Evolutionary conservation across 2,888 invertebrate genomes (phyloP).

Genomic region (Drosophila siamana): DNA sequence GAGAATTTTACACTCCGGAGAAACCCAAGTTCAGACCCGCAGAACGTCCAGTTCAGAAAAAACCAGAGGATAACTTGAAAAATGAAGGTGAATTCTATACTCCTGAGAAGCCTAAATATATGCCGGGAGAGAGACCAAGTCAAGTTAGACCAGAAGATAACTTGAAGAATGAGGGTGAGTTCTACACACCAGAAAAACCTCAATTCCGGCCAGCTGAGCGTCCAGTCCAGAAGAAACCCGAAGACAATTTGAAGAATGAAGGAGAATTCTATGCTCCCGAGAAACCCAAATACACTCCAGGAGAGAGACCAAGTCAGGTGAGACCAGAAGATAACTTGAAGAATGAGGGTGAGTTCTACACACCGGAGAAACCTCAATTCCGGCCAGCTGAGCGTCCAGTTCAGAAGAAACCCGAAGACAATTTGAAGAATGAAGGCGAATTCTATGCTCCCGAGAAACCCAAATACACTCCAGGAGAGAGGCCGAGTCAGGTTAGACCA

Average conservation of each 20-base stretch:
- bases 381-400: conserved; percentile 29
- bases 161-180: neutral
- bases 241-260: conserved; percentile 86
- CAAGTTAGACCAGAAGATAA: neutral
- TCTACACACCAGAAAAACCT: conserved; percentile 73
- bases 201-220: conserved; percentile 20
- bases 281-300: conserved; percentile 24
- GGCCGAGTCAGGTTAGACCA: conserved; percentile 85
- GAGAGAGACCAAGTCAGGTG: conserved; percentile 27
- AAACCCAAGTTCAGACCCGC: no score
- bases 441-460: conserved; percentile 29
- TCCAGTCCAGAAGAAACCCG: conserved; percentile 58
- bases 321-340: conserved; percentile 74
- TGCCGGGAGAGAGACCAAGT: neutral
- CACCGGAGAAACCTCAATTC: conserved; percentile 29
- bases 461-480: conserved; percentile 85
- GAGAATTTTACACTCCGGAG: no score
- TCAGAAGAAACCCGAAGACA: conserved; percentile 27
- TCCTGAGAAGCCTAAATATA: conserved; percentile 73
- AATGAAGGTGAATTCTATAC: no score
- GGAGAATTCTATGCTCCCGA: conserved; percentile 32
- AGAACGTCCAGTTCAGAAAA: no score
- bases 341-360: conserved; percentile 31
- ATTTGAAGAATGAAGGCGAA: conserved; percentile 27
- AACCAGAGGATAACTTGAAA: no score